Base-by-base conservation (phyloP, 2,888 invertebrate genomes). In the Ypsolopha scabrella region DNA sequence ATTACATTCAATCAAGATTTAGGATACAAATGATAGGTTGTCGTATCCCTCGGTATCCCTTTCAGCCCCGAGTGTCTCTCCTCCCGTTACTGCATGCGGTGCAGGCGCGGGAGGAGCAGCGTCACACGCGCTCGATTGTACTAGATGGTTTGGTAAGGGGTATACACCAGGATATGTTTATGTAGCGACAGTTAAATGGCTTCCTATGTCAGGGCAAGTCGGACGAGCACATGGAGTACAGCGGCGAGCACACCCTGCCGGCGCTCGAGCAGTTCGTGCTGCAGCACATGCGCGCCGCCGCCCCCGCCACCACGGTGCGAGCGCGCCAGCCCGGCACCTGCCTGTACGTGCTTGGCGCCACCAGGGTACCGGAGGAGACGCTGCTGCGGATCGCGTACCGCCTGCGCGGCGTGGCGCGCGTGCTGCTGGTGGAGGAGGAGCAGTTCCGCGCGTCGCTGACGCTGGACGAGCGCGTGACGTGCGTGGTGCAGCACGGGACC, bases 361-460 rank as follows among this genome's bases (percentile, higher is more conserved):
- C 24, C 53, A 90, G 90, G 62, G 75, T 91, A 10, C 87, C 88
- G 47, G 72, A 74, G 9, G 82, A 88, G 58, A 87, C 88, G 1
- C 74, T 89, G 41, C 79, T 87, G 2, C 93, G 94, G 74, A 79
- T 95, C 38, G 90, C 93, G 48, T 91, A 91, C 50, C 91, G 90
- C 74, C 87, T 96, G 80, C 71, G 73, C 55, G 70, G 70, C 8
- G 44, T 85, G 50, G 77, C 68, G 0, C 70, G 74, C n/a, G 38
- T 80, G 43, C 72, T 61, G 0, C 57, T 75, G 46, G 70, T 77
- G 0, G 75, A 76, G 50, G 72, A 75, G 9, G 75, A 77, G 6
- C 63, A 59, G 11, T 56, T 82, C 10, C 64, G 74, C 2, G 62
- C 61, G 6, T 65, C 71, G 53, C 51, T 85, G 7, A 65, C 68